These are phyloP conservation scores for Hemicordylus capensis DNA, from an alignment of 2,113 vertebrate genomes.

Conservation along the genomic window DNA sequence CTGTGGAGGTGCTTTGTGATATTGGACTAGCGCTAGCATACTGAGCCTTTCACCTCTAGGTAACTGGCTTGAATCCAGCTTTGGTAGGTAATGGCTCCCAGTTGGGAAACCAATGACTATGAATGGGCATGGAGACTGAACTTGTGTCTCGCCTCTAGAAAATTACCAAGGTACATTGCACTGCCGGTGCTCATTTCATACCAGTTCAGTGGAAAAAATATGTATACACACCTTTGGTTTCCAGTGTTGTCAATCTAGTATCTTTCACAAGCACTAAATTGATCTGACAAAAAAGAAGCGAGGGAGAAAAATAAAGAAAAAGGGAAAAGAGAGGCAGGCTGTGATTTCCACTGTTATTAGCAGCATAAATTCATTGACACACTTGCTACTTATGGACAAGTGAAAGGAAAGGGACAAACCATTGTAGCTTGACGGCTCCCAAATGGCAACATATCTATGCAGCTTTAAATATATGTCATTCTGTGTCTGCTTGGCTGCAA, in stretches of 20 bases:
- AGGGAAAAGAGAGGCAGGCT: background rate
- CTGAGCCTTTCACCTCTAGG: background rate
- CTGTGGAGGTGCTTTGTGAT: background rate
- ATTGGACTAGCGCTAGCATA: background rate
- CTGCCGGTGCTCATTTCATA: constrained; percentile 44
- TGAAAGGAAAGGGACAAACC: constrained; percentile 25
- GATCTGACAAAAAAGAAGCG: fast-evolving
- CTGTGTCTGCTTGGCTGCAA: background rate
- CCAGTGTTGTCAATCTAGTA: constrained; percentile 15
- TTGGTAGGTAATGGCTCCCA: background rate
- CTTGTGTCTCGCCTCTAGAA: constrained; percentile 1
- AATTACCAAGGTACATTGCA: background rate
- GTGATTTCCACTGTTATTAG: constrained; percentile 22
- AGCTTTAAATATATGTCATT: constrained; percentile 34
- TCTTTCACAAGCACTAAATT: constrained; percentile 36
- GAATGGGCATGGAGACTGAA: background rate
- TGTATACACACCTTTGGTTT: background rate
- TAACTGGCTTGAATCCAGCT: background rate
- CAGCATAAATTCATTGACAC: constrained; percentile 29
- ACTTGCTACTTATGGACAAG: constrained; percentile 25
- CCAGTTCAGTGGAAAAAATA: constrained; percentile 32
- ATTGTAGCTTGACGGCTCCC: constrained; percentile 20
- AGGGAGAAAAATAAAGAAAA: background rate
- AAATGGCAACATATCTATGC: constrained; percentile 25
- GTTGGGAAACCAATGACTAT: fast-evolving